These are phyloP conservation scores for Pangasius mekongensis DNA, from an alignment of 2,797 vertebrate genomes.

Conservation along the genomic window DNA sequence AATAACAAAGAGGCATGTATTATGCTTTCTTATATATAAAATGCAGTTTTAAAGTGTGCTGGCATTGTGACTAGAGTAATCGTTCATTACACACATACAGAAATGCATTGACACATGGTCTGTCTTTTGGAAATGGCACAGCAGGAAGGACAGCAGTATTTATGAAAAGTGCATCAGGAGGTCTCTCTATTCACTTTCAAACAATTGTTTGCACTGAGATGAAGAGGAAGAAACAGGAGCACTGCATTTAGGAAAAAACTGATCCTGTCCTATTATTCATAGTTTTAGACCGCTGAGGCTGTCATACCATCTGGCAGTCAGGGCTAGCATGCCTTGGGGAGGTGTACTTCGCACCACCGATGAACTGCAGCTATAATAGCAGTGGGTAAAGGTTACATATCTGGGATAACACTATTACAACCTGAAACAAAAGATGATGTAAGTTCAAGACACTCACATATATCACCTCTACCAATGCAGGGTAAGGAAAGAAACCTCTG, in stretches of 20 bases:
- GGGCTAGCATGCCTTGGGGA: constrained; percentile 14
- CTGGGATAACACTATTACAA: constrained; percentile 27
- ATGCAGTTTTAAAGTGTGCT: not conserved
- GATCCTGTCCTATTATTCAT: not conserved
- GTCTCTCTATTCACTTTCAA: not conserved
- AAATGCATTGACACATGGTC: not conserved
- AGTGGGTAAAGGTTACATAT: constrained; percentile 25
- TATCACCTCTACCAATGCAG: constrained; percentile 10
- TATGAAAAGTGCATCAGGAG: not conserved
- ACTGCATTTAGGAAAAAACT: not conserved
- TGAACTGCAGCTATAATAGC: constrained; percentile 19
- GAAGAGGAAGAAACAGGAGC: not conserved
- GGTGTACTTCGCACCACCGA: not conserved
- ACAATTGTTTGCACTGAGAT: not conserved
- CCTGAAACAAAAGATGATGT: constrained; percentile 13
- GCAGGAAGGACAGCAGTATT: not conserved
- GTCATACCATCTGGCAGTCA: constrained; percentile 1
- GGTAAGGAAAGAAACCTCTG: not conserved
- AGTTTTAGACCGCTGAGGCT: constrained; percentile 1
- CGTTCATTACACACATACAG: not conserved
- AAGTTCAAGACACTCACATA: constrained; percentile 28
- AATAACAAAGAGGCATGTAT: no score
- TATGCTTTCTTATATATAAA: not conserved
- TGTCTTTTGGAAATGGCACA: not conserved
- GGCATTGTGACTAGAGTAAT: not conserved